Conservation (phyloP, 35 echinoderm and acorn worm genomes). For the Patiria miniata region DNA sequence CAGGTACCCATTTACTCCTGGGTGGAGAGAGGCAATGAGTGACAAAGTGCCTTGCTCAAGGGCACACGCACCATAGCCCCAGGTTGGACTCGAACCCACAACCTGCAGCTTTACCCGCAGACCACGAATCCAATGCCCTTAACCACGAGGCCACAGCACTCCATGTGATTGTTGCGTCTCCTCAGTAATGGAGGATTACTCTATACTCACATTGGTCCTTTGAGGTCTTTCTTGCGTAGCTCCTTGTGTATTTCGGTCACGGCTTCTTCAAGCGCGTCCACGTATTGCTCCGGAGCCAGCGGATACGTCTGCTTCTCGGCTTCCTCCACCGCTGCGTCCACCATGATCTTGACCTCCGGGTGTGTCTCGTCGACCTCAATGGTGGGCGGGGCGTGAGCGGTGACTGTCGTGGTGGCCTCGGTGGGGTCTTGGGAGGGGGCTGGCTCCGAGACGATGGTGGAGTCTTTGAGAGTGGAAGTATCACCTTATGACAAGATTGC, state of each 20-base stretch:
- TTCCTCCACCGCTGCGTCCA: conserved; percentile 62
- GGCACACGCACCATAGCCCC: no score
- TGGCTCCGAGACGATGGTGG: not conserved
- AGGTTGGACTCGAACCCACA: no score
- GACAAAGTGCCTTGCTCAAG: no score
- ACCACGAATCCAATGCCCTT: no score
- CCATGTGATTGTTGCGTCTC: no score
- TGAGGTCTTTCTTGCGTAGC: conserved; percentile 59
- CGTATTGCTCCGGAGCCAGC: conserved; percentile 82
- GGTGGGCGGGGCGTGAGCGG: conserved; percentile 3
- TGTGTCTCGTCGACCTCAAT: conserved; percentile 71
- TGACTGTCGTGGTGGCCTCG: conserved; percentile 44
- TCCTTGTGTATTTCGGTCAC: conserved; percentile 85
- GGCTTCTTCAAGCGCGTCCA: conserved; percentile 85
- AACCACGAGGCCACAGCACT: no score
- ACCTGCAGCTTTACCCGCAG: no score
- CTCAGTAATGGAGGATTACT: no score
- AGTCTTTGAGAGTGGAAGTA: conserved; percentile 36
- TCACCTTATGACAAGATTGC: conserved; percentile 33
- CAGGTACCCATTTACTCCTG: no score
- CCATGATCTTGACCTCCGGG: conserved; percentile 73
- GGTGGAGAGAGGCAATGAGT: no score
- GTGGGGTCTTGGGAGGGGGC: conserved; percentile 57
- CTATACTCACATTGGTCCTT: conserved; percentile 76
- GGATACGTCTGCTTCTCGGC: conserved; percentile 80